These are phyloP conservation scores for Pedetes capensis DNA, from an alignment of 2,113 vertebrate genomes.

Conservation along the genomic window DNA sequence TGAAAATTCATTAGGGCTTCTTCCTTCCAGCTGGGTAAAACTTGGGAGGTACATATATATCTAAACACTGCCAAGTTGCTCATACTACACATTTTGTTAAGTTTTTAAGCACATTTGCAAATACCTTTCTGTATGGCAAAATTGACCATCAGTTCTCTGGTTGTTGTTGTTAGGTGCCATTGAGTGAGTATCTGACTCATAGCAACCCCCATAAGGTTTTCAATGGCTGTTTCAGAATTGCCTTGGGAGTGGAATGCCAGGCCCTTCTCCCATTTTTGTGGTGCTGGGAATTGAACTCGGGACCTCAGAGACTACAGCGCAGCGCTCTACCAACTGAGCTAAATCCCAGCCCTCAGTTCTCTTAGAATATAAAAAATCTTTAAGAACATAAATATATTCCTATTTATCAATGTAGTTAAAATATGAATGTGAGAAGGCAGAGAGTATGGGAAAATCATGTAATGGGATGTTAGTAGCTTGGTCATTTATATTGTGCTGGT, in stretches of 20 bases:
- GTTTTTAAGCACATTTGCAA: background rate
- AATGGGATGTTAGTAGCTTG: background rate
- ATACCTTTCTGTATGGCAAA: background rate
- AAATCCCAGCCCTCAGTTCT: background rate
- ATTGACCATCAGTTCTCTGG: background rate
- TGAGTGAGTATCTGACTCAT: too few species aligned
- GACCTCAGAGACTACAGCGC: too few species aligned
- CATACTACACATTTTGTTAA: background rate
- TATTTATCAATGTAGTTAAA: slow-evolving; percentile 38
- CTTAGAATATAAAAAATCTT: background rate
- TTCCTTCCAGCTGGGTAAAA: slow-evolving; percentile 39
- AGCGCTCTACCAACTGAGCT: too few species aligned
- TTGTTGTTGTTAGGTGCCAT: too few species aligned
- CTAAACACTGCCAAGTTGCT: background rate
- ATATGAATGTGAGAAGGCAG: background rate
- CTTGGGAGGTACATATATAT: slow-evolving; percentile 32
- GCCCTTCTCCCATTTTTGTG: too few species aligned
- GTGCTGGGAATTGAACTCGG: too few species aligned
- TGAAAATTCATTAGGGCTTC: slow-evolving; percentile 35
- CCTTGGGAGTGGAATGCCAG: too few species aligned
- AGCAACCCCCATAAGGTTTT: too few species aligned
- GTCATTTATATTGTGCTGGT: background rate
- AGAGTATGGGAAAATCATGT: background rate
- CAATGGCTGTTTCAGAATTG: too few species aligned
- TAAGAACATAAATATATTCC: background rate